phyloP scores from a whole-genome alignment of 2,888 invertebrate species.

The Hedya salicella region DNA sequence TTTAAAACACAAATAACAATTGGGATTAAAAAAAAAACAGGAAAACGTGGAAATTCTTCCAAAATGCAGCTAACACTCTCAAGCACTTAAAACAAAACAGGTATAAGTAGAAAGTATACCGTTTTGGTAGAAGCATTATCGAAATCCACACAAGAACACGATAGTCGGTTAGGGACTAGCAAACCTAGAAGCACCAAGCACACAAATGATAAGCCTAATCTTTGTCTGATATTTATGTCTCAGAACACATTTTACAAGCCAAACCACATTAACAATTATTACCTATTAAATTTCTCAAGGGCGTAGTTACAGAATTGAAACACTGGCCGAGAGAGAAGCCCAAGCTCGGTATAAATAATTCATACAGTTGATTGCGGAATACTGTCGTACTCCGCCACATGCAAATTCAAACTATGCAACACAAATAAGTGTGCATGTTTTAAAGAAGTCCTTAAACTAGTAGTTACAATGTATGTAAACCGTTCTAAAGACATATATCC shows the following conservation, averaged over 20 bases:
- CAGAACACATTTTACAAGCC: constrained; percentile 6
- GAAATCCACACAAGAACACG: constrained; percentile 49
- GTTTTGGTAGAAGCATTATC: constrained; percentile 46
- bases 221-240: background rate
- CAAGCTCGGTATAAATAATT: no score
- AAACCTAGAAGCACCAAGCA: constrained; percentile 51
- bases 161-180: constrained; percentile 54
- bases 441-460: no score
- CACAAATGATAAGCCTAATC: constrained; percentile 4
- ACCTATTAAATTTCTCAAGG: no score
- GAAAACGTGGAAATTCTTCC: constrained; percentile 23
- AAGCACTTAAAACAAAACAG: constrained; percentile 45
- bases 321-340: no score
- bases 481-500: no score
- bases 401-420: no score
- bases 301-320: no score
- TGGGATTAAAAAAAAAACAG: constrained; percentile 23
- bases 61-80: constrained; percentile 46
- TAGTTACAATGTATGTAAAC: no score
- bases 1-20: constrained; percentile 32
- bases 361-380: no score
- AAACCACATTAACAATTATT: background rate
- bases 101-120: constrained; percentile 37
- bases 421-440: no score
- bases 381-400: no score